Conservation (phyloP, 2,888 invertebrate species). For the Eupithecia vulgata region DNA sequence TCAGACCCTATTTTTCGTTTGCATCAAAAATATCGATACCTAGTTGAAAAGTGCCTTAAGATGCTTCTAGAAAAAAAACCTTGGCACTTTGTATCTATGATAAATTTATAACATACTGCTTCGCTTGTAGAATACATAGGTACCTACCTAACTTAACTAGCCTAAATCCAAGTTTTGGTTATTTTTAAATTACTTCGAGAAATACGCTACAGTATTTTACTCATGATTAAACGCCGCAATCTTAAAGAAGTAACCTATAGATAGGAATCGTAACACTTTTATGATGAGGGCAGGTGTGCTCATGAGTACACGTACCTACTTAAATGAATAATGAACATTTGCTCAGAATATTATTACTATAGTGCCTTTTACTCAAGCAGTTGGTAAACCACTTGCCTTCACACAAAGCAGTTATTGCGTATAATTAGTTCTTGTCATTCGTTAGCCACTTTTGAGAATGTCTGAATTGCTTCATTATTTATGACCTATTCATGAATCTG, state of each 20-base stretch:
- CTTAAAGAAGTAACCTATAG: not conserved
- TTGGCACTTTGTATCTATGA: no score
- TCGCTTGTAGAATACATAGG: not conserved
- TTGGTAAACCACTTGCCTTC: constrained; percentile 10
- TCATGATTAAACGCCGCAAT: not conserved
- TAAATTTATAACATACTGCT: no score
- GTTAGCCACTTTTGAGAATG: not conserved
- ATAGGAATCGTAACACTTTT: not conserved
- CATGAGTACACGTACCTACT: not conserved
- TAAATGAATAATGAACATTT: constrained; percentile 4
- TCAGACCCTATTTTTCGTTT: no score
- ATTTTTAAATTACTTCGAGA: not conserved
- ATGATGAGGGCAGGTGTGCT: not conserved
- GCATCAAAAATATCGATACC: no score
- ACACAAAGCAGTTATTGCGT: constrained; percentile 3
- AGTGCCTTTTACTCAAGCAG: not conserved
- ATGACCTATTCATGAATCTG: not conserved
- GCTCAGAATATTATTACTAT: not conserved
- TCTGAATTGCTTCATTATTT: not conserved
- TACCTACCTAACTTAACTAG: no score
- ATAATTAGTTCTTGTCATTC: not conserved
- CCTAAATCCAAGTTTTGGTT: no score
- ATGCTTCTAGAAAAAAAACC: no score
- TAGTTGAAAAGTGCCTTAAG: no score
- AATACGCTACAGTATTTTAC: not conserved